Evolutionary conservation across 2,113 vertebrate species (phyloP), one percentile per base, ranked within the genome.

Genomic region (Scytalopus superciliaris): DNA sequence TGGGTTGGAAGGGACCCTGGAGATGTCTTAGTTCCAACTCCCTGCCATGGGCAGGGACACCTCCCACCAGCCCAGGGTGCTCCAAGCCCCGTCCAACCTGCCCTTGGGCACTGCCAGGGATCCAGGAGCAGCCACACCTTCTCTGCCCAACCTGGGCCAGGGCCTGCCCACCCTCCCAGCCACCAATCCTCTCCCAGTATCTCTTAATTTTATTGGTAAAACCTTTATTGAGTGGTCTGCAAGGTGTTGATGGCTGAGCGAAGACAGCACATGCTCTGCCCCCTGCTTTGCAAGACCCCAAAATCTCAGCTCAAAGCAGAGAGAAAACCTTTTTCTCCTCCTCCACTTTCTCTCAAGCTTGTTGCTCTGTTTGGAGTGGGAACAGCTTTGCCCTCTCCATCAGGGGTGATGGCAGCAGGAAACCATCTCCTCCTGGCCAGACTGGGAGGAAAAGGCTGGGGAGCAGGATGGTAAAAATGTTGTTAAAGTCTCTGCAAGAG

Each of bases 351-450:
- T 39, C 30, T 84, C 70, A 28, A 62, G 5, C 19, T 45, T 40
- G 35, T 47, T 79, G n/a, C 49, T 31, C 27, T 23, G 2, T 47
- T 64, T 0, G 3, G 35, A 35, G 67, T 8, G 0, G 3, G n/a
- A 45, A 25, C 14, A 11, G 25, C 14, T 25, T 59, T 35, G 5
- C 9, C 55, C 55, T 12, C 33, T n/a, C 21, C 21, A 15, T 22
- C 55, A n/a, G 55, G 19, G 31, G 11, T 56, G 55, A 8, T 56
- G 55, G 55, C 55, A 56, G 19, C 15, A 24, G 23, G 60, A 35
- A 60, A 59, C 35, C 2, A 0, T 42, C 45, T 35, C 35, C 66
- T 49, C 24, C 21, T 47, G 57, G 68, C 11, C 64, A 53, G 62
- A 31, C 19, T 14, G 50, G 14, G 31, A 44, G 28, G 37, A 69